These are phyloP conservation scores for Bedellia somnulentella DNA, from an alignment of 2,888 invertebrate genomes.

Conservation along the genomic window DNA sequence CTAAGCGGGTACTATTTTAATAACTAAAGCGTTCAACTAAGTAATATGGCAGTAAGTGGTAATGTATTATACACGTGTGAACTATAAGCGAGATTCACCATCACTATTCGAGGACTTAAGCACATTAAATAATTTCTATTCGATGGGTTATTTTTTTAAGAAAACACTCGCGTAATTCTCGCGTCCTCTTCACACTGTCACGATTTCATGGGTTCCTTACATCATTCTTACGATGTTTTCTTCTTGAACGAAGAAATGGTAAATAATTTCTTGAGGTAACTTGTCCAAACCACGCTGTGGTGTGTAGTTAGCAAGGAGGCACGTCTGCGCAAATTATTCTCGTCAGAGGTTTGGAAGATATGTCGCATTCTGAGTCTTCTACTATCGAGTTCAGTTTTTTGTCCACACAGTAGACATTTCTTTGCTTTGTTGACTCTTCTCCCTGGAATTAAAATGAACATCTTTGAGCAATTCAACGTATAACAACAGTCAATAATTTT, in stretches of 20 bases:
- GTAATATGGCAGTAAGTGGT: slow-evolving; percentile 56
- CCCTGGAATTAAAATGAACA: slow-evolving; percentile 39
- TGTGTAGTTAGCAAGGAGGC: slow-evolving; percentile 31
- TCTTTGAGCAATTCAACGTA: background rate
- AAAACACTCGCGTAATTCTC: too few relatives aligned
- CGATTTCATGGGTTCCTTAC: too few relatives aligned
- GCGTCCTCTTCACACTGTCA: too few relatives aligned
- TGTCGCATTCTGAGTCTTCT: slow-evolving; percentile 72
- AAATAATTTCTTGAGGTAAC: slow-evolving; percentile 4
- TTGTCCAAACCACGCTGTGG: background rate
- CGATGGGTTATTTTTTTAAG: slow-evolving; percentile 47
- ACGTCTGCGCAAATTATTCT: slow-evolving; percentile 65
- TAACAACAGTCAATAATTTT: background rate
- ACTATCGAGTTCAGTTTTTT: slow-evolving; percentile 72
- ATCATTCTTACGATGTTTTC: too few relatives aligned
- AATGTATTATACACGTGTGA: slow-evolving; percentile 18
- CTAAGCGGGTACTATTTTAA: slow-evolving; percentile 43
- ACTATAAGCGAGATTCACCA: slow-evolving; percentile 32
- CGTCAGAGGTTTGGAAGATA: slow-evolving; percentile 66
- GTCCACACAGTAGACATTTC: slow-evolving; percentile 77
- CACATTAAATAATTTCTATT: slow-evolving; percentile 32
- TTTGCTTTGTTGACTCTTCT: slow-evolving; percentile 60
- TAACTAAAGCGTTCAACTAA: slow-evolving; percentile 36
- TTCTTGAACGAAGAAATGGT: too few relatives aligned
- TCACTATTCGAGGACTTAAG: slow-evolving; percentile 32